Conservation (phyloP, 1,140 invertebrate genomes). For the Harpegnathos saltator region DNA sequence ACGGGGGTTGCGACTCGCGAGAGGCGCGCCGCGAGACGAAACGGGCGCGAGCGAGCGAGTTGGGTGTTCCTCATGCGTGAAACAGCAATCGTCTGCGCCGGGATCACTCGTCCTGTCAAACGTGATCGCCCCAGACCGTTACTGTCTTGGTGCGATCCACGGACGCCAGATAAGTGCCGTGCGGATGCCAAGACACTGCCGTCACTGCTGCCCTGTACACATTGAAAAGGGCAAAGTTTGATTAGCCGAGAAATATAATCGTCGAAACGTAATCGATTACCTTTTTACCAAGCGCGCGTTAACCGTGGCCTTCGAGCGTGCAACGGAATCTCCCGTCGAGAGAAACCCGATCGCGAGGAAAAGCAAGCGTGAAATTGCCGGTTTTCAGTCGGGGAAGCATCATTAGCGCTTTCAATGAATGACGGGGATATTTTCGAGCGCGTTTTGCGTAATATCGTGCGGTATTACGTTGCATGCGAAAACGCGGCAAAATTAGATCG, state of each 20-base stretch:
- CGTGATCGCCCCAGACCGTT: slow-evolving; percentile 93
- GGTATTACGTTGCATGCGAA: neutral
- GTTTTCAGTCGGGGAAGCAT: neutral
- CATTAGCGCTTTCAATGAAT: neutral
- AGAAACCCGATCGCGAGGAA: neutral
- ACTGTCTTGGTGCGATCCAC: slow-evolving; percentile 95
- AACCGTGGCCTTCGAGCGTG: too few relatives aligned
- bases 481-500: neutral
- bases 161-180: slow-evolving; percentile 93
- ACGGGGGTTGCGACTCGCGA: neutral
- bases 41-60: neutral
- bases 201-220: slow-evolving; percentile 92
- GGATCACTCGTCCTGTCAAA: slow-evolving; percentile 80
- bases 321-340: neutral
- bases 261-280: too few relatives aligned
- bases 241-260: slow-evolving; percentile 24
- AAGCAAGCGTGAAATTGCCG: neutral
- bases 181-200: slow-evolving; percentile 96
- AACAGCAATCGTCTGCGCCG: slow-evolving; percentile 69
- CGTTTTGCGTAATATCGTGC: too few relatives aligned
- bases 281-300: too few relatives aligned
- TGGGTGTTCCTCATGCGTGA: slow-evolving; percentile 43
- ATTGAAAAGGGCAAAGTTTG: neutral
- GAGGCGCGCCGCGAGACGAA: too few relatives aligned
- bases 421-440: neutral